phyloP scores from a whole-genome alignment of 2,797 vertebrate species.

The Sphaeramia orbicularis region DNA sequence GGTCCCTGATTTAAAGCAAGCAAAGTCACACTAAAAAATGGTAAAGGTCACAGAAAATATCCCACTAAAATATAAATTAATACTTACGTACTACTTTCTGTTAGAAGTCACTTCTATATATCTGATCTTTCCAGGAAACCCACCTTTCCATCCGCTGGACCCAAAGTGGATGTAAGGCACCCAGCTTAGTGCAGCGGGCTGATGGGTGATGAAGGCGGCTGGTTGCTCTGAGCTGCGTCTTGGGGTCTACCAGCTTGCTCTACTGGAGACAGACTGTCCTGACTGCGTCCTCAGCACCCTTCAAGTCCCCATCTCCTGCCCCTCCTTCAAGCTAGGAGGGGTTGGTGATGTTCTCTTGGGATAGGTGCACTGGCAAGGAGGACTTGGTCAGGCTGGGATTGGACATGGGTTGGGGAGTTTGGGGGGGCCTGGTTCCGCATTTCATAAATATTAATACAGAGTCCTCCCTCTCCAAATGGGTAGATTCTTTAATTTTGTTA shows the following conservation, averaged over 20 bases:
- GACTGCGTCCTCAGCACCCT: slow-evolving; percentile 83
- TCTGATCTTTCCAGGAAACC: slow-evolving; percentile 49
- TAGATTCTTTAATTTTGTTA: slow-evolving; percentile 91
- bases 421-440: slow-evolving; percentile 83
- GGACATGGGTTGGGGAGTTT: slow-evolving; percentile 74
- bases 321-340: slow-evolving; percentile 84
- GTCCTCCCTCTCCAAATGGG: slow-evolving; percentile 85
- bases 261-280: slow-evolving; percentile 84
- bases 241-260: slow-evolving; percentile 77
- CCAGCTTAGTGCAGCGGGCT: slow-evolving; percentile 10
- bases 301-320: slow-evolving; percentile 82
- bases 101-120: slow-evolving; percentile 37
- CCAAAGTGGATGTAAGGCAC: slow-evolving; percentile 28
- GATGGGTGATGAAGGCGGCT: slow-evolving; percentile 28
- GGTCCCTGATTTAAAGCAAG: slow-evolving; percentile 17
- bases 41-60: slow-evolving; percentile 9
- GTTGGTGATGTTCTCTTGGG: slow-evolving; percentile 82
- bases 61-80: background rate
- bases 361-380: slow-evolving; percentile 83
- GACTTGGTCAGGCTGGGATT: slow-evolving; percentile 83
- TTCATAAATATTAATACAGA: slow-evolving; percentile 93
- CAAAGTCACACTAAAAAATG: background rate
- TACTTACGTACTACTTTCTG: slow-evolving; percentile 31
- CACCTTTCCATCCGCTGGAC: slow-evolving; percentile 52
- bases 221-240: slow-evolving; percentile 67